Evolutionary conservation across 1,140 invertebrate genomes (phyloP), one percentile per base, ranked within the genome.

Genomic region (Eulimnadia texana): DNA sequence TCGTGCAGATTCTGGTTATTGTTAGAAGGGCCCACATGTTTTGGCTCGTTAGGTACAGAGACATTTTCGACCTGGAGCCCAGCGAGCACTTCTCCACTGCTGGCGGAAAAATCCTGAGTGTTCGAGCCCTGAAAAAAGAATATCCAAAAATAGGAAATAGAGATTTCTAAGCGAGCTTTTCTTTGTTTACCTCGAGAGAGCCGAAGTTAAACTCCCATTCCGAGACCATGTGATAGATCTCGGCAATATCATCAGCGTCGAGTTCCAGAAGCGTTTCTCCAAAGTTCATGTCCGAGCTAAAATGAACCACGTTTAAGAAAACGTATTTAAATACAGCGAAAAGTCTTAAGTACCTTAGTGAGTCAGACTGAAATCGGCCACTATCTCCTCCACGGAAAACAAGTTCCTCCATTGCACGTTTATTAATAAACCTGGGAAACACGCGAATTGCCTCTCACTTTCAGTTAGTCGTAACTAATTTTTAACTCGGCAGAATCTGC

Each of bases 161-260:
- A 1, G 3, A 20, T 6, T 6, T 16, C 13, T 23, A n/a, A 0
- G n/a, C 24, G 13, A 24, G 28, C 11, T 29, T 33, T 2, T 13
- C 16, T 28, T 28, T 28, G 13, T 33, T 29, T 10, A 57, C 55
- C 55, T 57, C 55, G 22, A 57, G 20, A 19, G 55, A 13, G 19
- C 55, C 55, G 13, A 57, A 57, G 33, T 57, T 57, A 0, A 57
- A 29, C 33, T 57, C 55, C 55, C 55, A 57, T 20, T 57, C 55
- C 11, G 27, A 6, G 9, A 57, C 55, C 55, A 57, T 57, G 55
- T 33, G 55, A 27, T 57, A 33, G 10, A 57, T 57, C 16, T 57
- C 55, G 22, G 55, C n/a, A 27, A 57, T 19, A 20, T 57, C 55
- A 22, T 57, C 55, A 0, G n/a, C 55, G 13, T 57, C 55, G 10